These are phyloP conservation scores for Pocota personata DNA, from an alignment of 2,888 invertebrate genomes.

Conservation along the genomic window DNA sequence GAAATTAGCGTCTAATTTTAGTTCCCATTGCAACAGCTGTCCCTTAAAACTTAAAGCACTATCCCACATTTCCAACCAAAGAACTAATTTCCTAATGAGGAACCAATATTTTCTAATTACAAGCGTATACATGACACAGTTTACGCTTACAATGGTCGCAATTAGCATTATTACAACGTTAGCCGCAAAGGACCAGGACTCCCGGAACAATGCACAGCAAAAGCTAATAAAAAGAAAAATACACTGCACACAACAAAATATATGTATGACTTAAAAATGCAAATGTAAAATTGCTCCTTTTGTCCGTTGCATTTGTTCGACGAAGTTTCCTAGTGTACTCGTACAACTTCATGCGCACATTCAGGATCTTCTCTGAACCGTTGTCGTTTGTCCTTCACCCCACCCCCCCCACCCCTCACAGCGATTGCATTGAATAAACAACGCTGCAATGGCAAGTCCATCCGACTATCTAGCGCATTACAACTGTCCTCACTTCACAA, in stretches of 20 bases:
- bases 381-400: neutral
- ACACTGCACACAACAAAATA: neutral
- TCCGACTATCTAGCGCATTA: slow-evolving; percentile 13
- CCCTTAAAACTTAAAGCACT: neutral
- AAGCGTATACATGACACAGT: slow-evolving; percentile 53
- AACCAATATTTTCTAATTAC: slow-evolving; percentile 52
- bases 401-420: neutral
- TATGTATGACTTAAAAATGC: slow-evolving; percentile 14
- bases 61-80: neutral
- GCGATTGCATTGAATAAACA: slow-evolving; percentile 51
- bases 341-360: slow-evolving; percentile 33
- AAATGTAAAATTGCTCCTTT: slow-evolving; percentile 54
- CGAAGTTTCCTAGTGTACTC: slow-evolving; percentile 36
- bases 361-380: slow-evolving; percentile 12
- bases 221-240: slow-evolving; percentile 32
- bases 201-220: slow-evolving; percentile 22
- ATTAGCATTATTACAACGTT: slow-evolving; percentile 49
- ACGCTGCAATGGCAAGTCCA: slow-evolving; percentile 33
- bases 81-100: slow-evolving; percentile 11
- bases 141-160: slow-evolving; percentile 44
- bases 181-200: slow-evolving; percentile 34
- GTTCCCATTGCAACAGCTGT: neutral
- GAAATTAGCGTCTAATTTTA: too few species aligned
- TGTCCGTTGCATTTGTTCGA: slow-evolving; percentile 43
- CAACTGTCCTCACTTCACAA: slow-evolving; percentile 47